These are phyloP conservation scores for Zeus faber DNA, from an alignment of 2,113 vertebrate species.

Conservation along the genomic window DNA sequence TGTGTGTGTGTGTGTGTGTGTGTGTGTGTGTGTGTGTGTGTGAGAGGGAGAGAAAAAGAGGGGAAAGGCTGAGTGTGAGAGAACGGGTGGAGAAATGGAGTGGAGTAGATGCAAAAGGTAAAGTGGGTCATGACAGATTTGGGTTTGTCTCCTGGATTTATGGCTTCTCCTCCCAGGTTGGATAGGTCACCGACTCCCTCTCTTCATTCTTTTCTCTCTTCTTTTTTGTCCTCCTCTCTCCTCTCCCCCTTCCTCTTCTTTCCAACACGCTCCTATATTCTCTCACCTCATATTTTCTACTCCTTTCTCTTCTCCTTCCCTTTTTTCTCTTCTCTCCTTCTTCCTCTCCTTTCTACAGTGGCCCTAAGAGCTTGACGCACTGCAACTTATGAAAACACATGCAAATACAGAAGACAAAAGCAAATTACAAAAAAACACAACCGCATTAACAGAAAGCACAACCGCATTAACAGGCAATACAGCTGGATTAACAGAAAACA, in stretches of 20 bases:
- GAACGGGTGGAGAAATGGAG: not conserved
- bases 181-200: not conserved
- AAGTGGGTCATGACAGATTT: constrained; percentile 52
- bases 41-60: not conserved
- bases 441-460: too few species aligned
- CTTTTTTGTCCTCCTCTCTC: not conserved
- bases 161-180: constrained; percentile 16
- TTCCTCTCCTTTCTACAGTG: not conserved
- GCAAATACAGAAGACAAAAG: too few species aligned
- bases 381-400: too few species aligned
- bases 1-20: too few species aligned
- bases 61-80: constrained; percentile 1
- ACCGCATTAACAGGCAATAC: too few species aligned
- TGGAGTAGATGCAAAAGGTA: constrained; percentile 2
- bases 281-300: not conserved
- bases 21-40: not conserved
- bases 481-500: too few species aligned
- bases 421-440: too few species aligned
- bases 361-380: too few species aligned
- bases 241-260: not conserved
- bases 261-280: too few species aligned
- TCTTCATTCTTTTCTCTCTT: not conserved
- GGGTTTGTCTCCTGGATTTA: constrained; percentile 29
- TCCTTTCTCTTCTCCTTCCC: not conserved
- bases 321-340: not conserved